Evolutionary conservation across 2,113 vertebrate genomes (phyloP).

Genomic region (Tachysurus vachellii): DNA sequence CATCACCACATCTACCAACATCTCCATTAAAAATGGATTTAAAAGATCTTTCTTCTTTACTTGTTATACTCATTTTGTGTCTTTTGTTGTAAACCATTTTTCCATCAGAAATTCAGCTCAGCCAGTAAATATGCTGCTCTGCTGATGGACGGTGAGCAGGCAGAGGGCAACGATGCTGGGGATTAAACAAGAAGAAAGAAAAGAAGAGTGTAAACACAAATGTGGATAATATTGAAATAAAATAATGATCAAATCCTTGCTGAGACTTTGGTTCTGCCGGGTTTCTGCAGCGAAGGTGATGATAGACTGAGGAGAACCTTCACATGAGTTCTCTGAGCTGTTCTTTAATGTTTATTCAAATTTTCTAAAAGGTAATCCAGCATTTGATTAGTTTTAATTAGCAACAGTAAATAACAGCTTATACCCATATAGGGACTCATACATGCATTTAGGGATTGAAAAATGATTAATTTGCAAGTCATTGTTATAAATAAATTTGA

Average conservation of each 20-base stretch:
- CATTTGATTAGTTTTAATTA: conserved; percentile 53
- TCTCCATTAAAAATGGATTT: background rate
- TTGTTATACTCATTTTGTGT: background rate
- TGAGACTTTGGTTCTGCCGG: background rate
- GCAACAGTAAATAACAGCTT: conserved; percentile 35
- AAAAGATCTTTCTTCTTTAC: background rate
- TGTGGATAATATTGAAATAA: background rate
- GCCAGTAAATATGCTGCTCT: conserved; percentile 90
- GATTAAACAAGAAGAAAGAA: conserved; percentile 29
- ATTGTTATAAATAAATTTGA: conserved; percentile 55
- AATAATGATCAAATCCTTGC: conserved; percentile 31
- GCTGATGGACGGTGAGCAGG: conserved; percentile 84
- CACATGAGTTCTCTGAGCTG: conserved; percentile 20
- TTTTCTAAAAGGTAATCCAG: conserved; percentile 40
- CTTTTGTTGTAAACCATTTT: background rate
- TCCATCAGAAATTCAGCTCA: conserved; percentile 84
- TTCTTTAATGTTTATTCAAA: conserved; percentile 39
- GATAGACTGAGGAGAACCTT: background rate
- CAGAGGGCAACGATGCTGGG: conserved; percentile 70
- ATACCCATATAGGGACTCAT: conserved; percentile 26
- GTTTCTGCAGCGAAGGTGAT: background rate
- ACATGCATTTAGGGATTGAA: conserved; percentile 33
- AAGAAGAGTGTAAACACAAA: background rate
- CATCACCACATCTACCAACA: background rate
- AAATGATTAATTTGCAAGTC: conserved; percentile 47